These are phyloP conservation scores for Bombus huntii DNA, from an alignment of 1,140 invertebrate species.

Conservation along the genomic window DNA sequence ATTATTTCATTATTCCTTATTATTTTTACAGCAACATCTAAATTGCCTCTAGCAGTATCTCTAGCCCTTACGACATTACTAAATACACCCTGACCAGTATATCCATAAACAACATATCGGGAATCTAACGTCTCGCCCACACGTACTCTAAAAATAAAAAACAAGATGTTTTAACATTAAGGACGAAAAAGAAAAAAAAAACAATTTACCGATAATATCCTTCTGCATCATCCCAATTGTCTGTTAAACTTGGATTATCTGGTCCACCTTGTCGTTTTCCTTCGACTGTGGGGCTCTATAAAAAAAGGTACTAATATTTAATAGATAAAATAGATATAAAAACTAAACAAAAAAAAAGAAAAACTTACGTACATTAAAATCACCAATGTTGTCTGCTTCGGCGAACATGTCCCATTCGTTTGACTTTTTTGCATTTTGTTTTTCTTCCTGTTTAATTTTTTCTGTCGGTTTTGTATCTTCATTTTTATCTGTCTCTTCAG, in stretches of 20 bases:
- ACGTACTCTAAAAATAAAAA: slow-evolving; percentile 90
- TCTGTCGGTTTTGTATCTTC: slow-evolving; percentile 69
- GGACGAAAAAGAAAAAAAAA: neutral
- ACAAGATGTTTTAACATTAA: neutral
- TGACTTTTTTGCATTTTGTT: slow-evolving; percentile 79
- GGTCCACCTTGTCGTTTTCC: slow-evolving; percentile 86
- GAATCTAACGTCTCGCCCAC: slow-evolving; percentile 97
- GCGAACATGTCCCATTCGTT: slow-evolving; percentile 94
- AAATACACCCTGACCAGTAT: slow-evolving; percentile 99
- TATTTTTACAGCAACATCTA: slow-evolving; percentile 99
- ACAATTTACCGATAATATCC: slow-evolving; percentile 89
- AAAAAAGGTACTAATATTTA: slow-evolving; percentile 79
- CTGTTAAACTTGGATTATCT: slow-evolving; percentile 95
- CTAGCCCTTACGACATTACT: slow-evolving; percentile 98
- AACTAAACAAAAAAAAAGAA: slow-evolving; percentile 19
- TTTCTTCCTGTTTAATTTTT: slow-evolving; percentile 77
- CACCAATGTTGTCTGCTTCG: slow-evolving; percentile 93
- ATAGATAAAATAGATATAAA: slow-evolving; percentile 14
- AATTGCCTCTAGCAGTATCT: slow-evolving; percentile 92
- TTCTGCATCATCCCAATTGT: slow-evolving; percentile 99
- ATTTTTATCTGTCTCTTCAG: slow-evolving; percentile 66
- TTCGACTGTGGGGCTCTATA: slow-evolving; percentile 89
- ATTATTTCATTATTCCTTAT: slow-evolving; percentile 99
- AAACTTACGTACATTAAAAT: slow-evolving; percentile 92
- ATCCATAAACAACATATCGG: slow-evolving; percentile 97